Base-by-base conservation (phyloP, 2,888 invertebrate genomes). In the Silvanus unidentatus region DNA sequence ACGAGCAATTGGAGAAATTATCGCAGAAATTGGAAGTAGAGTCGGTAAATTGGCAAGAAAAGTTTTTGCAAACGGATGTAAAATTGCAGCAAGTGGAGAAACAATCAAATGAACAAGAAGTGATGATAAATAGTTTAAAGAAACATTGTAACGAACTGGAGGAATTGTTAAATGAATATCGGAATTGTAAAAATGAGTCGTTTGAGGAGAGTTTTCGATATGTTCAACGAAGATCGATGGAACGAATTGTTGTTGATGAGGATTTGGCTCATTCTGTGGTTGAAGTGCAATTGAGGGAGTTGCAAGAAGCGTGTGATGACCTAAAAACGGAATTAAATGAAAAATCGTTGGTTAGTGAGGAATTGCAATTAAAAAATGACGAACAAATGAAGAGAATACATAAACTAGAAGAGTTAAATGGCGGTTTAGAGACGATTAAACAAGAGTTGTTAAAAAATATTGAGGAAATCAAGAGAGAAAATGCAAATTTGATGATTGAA, bases 161-260 rank as follows among this genome's bases (percentile, higher is more conserved):
- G 50, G 57, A 56, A n/a, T 61, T 81, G 67, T 57, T 80, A 14
- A 75, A 76, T 6, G 75, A 75, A 44, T 59, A 64, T n/a, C 54
- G 58, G 29, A 42, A 55, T 1, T 47, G 54, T 16, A 45, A 47
- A 5, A 52, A 51, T 37, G 51, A 48, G 14, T 40, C 52, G 5
- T 34, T 40, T 3, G 57, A 56, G 39, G 65, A 65, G 3, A 65
- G 58, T 48, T 56, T 48, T 40, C n/a, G 15, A 5, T 28, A 43
- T 15, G 11, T 29, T 1, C 49, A 46, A 46, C 29, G 60, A 47
- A 36, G 49, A 39, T 40, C 57, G 39, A 37, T 40, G 47, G 47
- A 40, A 45, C n/a, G 44, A 13, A 30, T 45, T 10, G 41, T 44
- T 2, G 43, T 48, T 13, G 43, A 42, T 1, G 71, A 72, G 50